These are phyloP conservation scores for Ochropleura plecta DNA, from an alignment of 2,888 invertebrate genomes.

Conservation along the genomic window DNA sequence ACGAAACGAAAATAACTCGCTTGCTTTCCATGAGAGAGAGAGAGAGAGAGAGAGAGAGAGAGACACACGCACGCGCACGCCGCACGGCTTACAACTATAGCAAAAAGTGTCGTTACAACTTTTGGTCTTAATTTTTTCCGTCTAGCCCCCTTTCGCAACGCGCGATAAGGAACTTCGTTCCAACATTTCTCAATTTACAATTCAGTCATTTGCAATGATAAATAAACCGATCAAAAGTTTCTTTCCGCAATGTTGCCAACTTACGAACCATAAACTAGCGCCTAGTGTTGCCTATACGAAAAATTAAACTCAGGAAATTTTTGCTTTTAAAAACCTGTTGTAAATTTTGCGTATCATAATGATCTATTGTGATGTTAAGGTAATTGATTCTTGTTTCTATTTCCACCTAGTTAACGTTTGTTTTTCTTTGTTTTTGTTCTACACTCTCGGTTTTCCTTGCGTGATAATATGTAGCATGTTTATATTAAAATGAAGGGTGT, in stretches of 20 bases:
- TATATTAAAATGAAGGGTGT: slow-evolving; percentile 59
- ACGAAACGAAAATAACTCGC: too few species aligned
- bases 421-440: slow-evolving; percentile 17
- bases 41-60: too few species aligned
- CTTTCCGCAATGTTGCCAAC: slow-evolving; percentile 59
- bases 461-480: slow-evolving; percentile 63
- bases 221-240: slow-evolving; percentile 41
- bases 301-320: slow-evolving; percentile 51
- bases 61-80: too few species aligned
- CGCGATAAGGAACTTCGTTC: too few species aligned
- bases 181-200: slow-evolving; percentile 23
- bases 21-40: too few species aligned
- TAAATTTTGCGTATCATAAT: slow-evolving; percentile 35
- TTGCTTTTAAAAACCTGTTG: slow-evolving; percentile 37
- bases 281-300: slow-evolving; percentile 42
- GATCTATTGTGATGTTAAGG: slow-evolving; percentile 19
- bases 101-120: too few species aligned
- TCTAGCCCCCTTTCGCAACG: too few species aligned
- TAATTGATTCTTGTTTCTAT: slow-evolving; percentile 14
- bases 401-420: slow-evolving; percentile 13
- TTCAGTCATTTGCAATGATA: slow-evolving; percentile 30
- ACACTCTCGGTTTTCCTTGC: slow-evolving; percentile 63
- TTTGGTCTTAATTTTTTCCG: too few species aligned
- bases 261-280: slow-evolving; percentile 45
- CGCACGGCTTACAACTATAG: too few species aligned